These are phyloP conservation scores for Troglohyphantes excavatus DNA, from an alignment of 2,888 invertebrate species.

Conservation along the genomic window DNA sequence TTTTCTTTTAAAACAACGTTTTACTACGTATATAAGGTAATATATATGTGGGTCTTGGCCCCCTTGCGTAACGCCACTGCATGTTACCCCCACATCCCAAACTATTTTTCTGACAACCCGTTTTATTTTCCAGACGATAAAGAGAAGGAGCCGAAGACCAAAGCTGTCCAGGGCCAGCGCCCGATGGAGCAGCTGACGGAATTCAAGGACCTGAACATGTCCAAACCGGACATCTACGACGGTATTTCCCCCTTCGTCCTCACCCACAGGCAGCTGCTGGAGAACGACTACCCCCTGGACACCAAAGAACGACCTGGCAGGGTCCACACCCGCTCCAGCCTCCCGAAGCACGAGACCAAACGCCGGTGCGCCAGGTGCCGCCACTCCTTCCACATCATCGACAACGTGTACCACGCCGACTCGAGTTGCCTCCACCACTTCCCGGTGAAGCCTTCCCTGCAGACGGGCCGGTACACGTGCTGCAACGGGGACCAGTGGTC, in stretches of 20 bases:
- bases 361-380: not conserved
- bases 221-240: not conserved
- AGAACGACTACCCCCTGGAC: constrained; percentile 5
- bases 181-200: not conserved
- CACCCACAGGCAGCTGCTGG: not conserved
- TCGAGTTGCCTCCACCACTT: not conserved
- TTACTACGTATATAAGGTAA: no score
- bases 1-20: no score
- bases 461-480: not conserved
- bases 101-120: not conserved
- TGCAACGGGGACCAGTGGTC: not conserved
- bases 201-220: not conserved
- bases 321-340: not conserved
- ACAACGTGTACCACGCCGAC: not conserved
- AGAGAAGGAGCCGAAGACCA: not conserved
- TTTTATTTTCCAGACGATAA: not conserved
- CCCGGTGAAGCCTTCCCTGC: not conserved
- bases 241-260: not conserved
- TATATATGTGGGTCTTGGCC: no score
- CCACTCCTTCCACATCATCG: not conserved
- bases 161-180: not conserved
- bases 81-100: no score
- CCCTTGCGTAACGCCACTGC: no score
- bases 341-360: not conserved
- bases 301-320: not conserved